Base-by-base conservation (phyloP, 1,140 invertebrate genomes). In the Drosophila kohkoa region DNA sequence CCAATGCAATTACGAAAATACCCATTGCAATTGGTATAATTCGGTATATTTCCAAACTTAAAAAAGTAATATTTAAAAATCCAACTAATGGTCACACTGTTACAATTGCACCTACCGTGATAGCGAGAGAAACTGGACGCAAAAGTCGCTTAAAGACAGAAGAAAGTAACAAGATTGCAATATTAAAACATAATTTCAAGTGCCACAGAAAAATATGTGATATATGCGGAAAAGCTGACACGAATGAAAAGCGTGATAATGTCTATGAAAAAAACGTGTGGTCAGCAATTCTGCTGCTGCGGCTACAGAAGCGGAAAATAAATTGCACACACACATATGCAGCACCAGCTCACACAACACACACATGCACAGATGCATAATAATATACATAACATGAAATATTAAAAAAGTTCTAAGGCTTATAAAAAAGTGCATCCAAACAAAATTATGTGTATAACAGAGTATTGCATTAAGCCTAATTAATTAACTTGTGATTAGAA, bases 221-320 rank as follows among this genome's bases (percentile, higher is more conserved):
- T 65, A 65, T 35, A 38, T 20, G 28, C 10, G 16, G n/a, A 30
- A 13, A 13, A 35, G 35, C 43, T 13, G 46, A 52, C 7, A n/a
- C 38, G 7, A 30, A 65, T 16, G 0, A 5, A 51, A 43, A 55
- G 25, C 51, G 15, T 49, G 41, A 77, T 79, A 87, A 83, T 88
- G 85, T 43, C 32, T 54, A 77, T 77, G 54, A 28, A 81, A 75
- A 67, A 67, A 77, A 76, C 82, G 82, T 85, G 82, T 85, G 83
- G 77, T 67, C 83, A 82, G 77, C 83, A 55, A 72, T 45, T 62
- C 38, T 63, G 82, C 35, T 38, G 35, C 83, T 72, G 74, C 74
- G 32, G 71, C 35, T 65, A 58, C 60, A 52, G 54, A 57, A 71
- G 60, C 54, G 49, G 46, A 72, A 72, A 76, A 76, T 76, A 72